Base-by-base conservation (phyloP, 2,888 invertebrate species). In the Drosophila sordidapex region DNA sequence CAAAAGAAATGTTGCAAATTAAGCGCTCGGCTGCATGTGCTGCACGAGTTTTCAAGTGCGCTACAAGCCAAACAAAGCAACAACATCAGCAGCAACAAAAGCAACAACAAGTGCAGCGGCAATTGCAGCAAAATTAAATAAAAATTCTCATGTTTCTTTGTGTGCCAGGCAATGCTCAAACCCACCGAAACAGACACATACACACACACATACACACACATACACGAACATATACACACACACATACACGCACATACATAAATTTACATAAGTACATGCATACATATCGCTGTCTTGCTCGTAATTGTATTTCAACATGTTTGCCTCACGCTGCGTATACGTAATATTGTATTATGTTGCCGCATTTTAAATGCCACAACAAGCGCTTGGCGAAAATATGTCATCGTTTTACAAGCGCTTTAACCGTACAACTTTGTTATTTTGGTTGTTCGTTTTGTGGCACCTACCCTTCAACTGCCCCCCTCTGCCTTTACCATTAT, bases 1-100 rank as follows among this genome's bases (percentile, higher is more conserved):
- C 85, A 86, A 86, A 79, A 85, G 86, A 89, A 86, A 89, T 85
- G 90, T 86, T 86, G 88, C 88, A 86, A 86, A 86, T 86, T 89
- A 86, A 86, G 90, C 90, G 88, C 90, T 83, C 70, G 74, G 64
- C 79, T 89, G 83, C 82, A 67, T 76, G 82, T 48, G 48, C 71
- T 72, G 74, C 70, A 73, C 79, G 80, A 85, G 61, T 77, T 79
- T 87, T 87, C 83, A 87, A 85, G 90, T 87, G 77, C 77, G 72
- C 72, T 65, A 66, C 72, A 67, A 66, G 54, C 66, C 54, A 68
- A 72, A 76, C 78, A 76, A 66, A 67, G 79, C 70, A 48, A 40
- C 65, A 61, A 31, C 81, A 78, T 33, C 64, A 80, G 64, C 56
- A 73, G 43, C 53, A 48, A n/a, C 57, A 59, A 33, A 70, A 79